Evolutionary conservation across 2,888 invertebrate genomes (phyloP), one percentile per base, ranked within the genome.

Genomic region (Melipona bicolor): DNA sequence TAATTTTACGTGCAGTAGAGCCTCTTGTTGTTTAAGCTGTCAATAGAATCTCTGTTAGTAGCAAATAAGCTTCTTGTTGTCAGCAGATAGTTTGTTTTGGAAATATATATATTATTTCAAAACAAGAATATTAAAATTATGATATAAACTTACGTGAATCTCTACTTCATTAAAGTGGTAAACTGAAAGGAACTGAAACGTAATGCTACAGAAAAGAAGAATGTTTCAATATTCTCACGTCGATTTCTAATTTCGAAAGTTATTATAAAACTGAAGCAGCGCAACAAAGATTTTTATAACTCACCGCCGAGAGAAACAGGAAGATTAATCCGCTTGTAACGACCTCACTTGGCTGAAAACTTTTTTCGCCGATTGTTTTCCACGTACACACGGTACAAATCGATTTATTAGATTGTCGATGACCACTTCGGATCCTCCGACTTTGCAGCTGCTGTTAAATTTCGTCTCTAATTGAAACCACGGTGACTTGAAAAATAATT

Each of bases 241-340:
- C 6, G 24, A 59, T 68, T 49, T 27, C n/a, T 52, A 64, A 76
- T 72, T 50, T 52, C 36, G 11, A 21, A 43, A 67, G 72, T 76
- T 80, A 72, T 54, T 67, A 67, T 71, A 80, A 54, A 64, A 68
- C n/a, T n/a, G 1, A 27, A 27, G n/a, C 36, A 2, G n/a, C 52
- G 19, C 13, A 36, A 24, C 54, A 17, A 9, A 54, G 54, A 4
- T 80, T 72, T n/a, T 15, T 11, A 17, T 11, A 67, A 43, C 54
- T 69, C 65, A n/a, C 52, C 72, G 19, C 50, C 54, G 43, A 62
- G 21, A 32, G 36, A 54, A 71, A 54, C 49, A 32, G 19, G 36
- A 74, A 67, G 75, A 75, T 70, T 74, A 81, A 70, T 52, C 43
- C 21, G 43, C 52, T 65, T 71, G 50, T 82, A 84, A 84, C 43